Evolutionary conservation across 92 coral and sea anemone species (phyloP), one percentile per base, ranked within the genome.

Genomic region (Epizoanthus illoricatus): DNA sequence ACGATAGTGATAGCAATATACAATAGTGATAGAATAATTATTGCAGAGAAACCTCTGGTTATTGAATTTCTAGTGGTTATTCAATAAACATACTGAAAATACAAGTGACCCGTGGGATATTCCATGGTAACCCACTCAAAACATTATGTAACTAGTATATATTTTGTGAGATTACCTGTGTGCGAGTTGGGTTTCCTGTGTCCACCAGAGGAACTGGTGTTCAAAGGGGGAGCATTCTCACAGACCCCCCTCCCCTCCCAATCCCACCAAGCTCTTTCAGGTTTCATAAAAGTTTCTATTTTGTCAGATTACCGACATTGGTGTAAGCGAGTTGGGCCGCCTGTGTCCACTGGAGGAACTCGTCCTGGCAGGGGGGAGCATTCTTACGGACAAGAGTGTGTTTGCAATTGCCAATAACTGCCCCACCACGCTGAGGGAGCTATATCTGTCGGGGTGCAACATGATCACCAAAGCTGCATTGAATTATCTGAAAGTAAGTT

Each of bases 341-440:
- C 71, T 92, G 85, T 90, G 97, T 79, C 97, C 97, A 21, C 73
- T 92, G 69, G 85, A 78, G 54, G 85, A 73, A 40, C 74, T 90
- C 13, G 87, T 92, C 49, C 73, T 92, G 17, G 85, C 94, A 24
- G 97, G 97, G n/a, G 87, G 86, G 4, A 86, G 87, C 70, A 41
- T 81, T 20, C 86, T 92, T 19, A 92, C 97, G 7, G 97, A 92
- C 85, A 92, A 89, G 86, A 88, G 92, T 20, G 84, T 92, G 64
- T 90, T 92, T 83, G 97, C 97, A 13, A 90, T 92, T 18, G 91
- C 97, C 45, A 92, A 92, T 62, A 84, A 89, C 67, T 92, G 97
- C 52, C 69, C 94, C 18, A 85, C 97, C 64, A 92, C 97, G 0
- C 83, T 92, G 41, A 86, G 82, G 71, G 92, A 90, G 69, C 36